These are phyloP conservation scores for Syrista parreyssii DNA, from an alignment of 2,888 invertebrate species.

Conservation along the genomic window DNA sequence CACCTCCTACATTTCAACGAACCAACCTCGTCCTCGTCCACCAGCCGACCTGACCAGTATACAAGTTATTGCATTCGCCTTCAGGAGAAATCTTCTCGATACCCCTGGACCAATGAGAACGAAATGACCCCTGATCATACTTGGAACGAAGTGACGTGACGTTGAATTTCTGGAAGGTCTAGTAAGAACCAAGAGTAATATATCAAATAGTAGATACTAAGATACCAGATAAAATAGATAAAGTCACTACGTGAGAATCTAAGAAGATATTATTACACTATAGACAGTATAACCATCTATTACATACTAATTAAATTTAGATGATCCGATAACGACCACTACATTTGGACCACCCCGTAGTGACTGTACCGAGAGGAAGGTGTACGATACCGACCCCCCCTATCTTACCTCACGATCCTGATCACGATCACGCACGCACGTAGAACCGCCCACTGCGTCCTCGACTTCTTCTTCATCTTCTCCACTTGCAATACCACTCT, in stretches of 20 bases:
- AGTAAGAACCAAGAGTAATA: background rate
- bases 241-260: background rate
- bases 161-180: background rate
- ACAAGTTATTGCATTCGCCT: slow-evolving; percentile 8
- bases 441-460: slow-evolving; percentile 57
- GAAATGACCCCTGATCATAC: slow-evolving; percentile 41
- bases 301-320: slow-evolving; percentile 16
- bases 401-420: slow-evolving; percentile 57
- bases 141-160: slow-evolving; percentile 15
- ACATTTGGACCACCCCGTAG: slow-evolving; percentile 53
- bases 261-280: background rate
- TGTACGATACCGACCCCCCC: slow-evolving; percentile 52
- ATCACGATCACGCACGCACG: slow-evolving; percentile 61
- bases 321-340: slow-evolving; percentile 21
- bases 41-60: background rate
- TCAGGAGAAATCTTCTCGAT: slow-evolving; percentile 19
- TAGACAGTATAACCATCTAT: background rate
- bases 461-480: slow-evolving; percentile 32
- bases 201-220: background rate
- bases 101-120: slow-evolving; percentile 36
- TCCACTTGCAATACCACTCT: slow-evolving; percentile 22
- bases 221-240: background rate
- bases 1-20: slow-evolving; percentile 16
- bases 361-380: slow-evolving; percentile 29
- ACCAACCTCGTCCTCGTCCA: background rate